A percentile compares a stretch with the other conserved stretches of the same genome.
Evolutionary conservation across 37 sponge, comb jelly and placozoan species (phyloP).

Genomic region (Geodia barretti): DNA sequence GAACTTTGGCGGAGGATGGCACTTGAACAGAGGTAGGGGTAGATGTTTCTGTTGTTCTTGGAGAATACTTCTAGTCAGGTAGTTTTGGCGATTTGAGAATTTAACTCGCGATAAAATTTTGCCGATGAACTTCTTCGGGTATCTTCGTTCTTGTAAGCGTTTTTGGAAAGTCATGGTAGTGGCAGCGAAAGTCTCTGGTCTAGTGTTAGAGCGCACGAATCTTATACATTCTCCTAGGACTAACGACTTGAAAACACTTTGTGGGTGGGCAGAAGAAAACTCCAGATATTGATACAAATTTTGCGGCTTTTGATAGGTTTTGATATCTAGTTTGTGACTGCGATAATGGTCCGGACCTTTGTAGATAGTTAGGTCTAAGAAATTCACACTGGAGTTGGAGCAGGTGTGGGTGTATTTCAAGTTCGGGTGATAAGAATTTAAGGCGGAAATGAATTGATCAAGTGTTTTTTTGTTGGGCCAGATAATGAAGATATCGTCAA

Average conservation of each 20-base stretch:
- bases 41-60: not conserved
- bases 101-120: not conserved
- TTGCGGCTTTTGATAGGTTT: conserved; percentile 24
- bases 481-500: conserved; percentile 54
- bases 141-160: conserved; percentile 9
- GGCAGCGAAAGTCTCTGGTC: not conserved
- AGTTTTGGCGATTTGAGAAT: not conserved
- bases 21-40: conserved; percentile 40
- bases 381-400: not conserved
- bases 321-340: not conserved
- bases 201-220: conserved; percentile 22
- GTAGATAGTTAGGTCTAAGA: conserved; percentile 28
- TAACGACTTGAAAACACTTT: not conserved
- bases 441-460: not conserved
- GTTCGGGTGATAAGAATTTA: conserved; percentile 18
- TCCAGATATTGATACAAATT: conserved; percentile 43
- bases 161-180: not conserved
- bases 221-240: conserved; percentile 24
- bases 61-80: not conserved
- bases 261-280: conserved; percentile 22
- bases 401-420: not conserved
- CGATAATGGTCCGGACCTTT: not conserved
- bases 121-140: conserved; percentile 10
- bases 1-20: conserved; percentile 28
- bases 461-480: conserved; percentile 7